A percentile compares a stretch with the other conserved stretches of the same genome.
These are phyloP conservation scores for Hafferia zeledoni DNA, from an alignment of 2,797 vertebrate genomes.

Conservation along the genomic window DNA sequence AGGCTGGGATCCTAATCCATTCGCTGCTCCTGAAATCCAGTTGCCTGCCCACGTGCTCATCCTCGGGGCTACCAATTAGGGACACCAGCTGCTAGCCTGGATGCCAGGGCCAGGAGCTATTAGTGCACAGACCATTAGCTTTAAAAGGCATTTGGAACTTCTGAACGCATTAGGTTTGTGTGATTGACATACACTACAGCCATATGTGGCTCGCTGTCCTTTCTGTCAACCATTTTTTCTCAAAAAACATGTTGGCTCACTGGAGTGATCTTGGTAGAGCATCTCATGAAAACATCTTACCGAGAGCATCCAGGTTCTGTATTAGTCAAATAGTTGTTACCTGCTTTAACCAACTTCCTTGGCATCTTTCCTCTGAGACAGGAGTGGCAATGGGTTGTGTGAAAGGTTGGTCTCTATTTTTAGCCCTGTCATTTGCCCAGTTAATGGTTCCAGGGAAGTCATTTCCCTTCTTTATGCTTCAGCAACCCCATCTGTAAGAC, in stretches of 20 bases:
- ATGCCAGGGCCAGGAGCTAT: slow-evolving; percentile 68
- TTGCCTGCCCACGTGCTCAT: background rate
- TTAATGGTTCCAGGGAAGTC: slow-evolving; percentile 42
- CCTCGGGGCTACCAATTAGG: slow-evolving; percentile 70
- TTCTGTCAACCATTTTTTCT: background rate
- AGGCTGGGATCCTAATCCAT: slow-evolving; percentile 39
- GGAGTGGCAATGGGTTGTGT: background rate
- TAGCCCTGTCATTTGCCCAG: slow-evolving; percentile 38
- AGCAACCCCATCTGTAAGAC: slow-evolving; percentile 33
- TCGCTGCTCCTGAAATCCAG: background rate
- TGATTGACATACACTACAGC: slow-evolving; percentile 26
- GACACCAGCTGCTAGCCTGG: slow-evolving; percentile 72
- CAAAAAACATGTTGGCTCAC: background rate
- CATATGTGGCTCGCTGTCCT: slow-evolving; percentile 36
- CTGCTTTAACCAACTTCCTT: background rate
- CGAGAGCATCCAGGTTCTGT: background rate
- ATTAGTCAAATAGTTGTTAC: background rate
- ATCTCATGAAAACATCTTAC: background rate
- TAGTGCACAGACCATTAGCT: slow-evolving; percentile 71
- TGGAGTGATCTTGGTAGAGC: background rate
- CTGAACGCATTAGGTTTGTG: background rate
- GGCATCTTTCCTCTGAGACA: background rate
- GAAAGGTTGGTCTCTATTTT: slow-evolving; percentile 39
- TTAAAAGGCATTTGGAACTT: slow-evolving; percentile 71
- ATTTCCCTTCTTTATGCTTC: slow-evolving; percentile 51